Conservation (phyloP, 2,888 invertebrate species). For the Dicyrtomina minuta region DNA sequence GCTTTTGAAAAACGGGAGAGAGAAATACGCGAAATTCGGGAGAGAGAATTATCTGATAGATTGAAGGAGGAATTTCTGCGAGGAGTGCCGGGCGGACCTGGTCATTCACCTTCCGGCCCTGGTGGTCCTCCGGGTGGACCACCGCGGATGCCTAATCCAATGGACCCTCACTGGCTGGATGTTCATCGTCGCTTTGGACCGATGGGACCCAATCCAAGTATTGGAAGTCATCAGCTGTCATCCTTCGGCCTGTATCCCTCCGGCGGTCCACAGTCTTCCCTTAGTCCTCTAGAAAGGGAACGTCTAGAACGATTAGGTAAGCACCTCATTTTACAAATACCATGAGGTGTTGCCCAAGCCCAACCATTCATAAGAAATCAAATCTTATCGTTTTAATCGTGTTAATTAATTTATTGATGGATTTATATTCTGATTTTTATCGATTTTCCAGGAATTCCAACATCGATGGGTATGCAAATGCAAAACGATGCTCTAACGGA, state of each 20-base stretch:
- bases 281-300: slow-evolving; percentile 85
- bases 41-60: slow-evolving; percentile 77
- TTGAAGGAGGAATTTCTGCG: slow-evolving; percentile 87
- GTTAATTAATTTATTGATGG: not conserved
- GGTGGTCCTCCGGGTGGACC: too few relatives aligned
- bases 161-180: slow-evolving; percentile 74
- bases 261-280: slow-evolving; percentile 70
- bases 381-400: too few relatives aligned
- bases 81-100: slow-evolving; percentile 60
- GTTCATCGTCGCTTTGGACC: slow-evolving; percentile 76
- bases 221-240: slow-evolving; percentile 62
- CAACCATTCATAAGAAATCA: too few relatives aligned
- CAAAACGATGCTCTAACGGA: slow-evolving; percentile 54
- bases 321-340: too few relatives aligned
- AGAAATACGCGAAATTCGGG: slow-evolving; percentile 69
- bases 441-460: slow-evolving; percentile 52
- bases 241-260: slow-evolving; percentile 56
- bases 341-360: too few relatives aligned
- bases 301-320: slow-evolving; percentile 80
- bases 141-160: too few relatives aligned
- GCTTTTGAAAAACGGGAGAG: slow-evolving; percentile 66
- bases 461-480: slow-evolving; percentile 51
- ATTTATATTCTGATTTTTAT: not conserved
- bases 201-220: slow-evolving; percentile 57
- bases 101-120: too few relatives aligned